Evolutionary conservation across 2,113 vertebrate genomes (phyloP), one percentile per base, ranked within the genome.

Genomic region (Spermophilus dauricus): DNA sequence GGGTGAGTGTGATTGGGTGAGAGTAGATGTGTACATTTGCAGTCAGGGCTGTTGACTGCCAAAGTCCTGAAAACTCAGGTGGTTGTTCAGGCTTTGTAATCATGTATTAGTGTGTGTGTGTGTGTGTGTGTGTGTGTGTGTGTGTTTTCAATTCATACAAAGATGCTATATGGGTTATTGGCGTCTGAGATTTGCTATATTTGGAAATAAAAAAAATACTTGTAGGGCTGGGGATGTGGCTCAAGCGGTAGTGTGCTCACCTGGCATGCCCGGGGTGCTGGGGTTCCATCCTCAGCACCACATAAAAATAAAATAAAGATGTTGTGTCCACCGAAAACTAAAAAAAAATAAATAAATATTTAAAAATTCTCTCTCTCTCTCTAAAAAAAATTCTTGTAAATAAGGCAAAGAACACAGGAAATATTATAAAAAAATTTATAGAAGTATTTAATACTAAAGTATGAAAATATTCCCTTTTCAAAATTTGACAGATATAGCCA

Each of bases 191-290:
- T 67, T 58, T 51, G 5, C 39, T 95, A 1, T 85, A 85, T 70
- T 78, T 86, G 39, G 88, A 34, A 78, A 86, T 91, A 61, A 56
- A 80, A n/a, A 86, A 72, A 91, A 72, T 42, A 80, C 42, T 45
- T 45, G 45, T 45, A 45, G 45, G 45, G 8, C 45, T 45, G 45
- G 45, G 45, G 45, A 45, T 45, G 45, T 45, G 45, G 45, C 45
- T 45, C 45, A 45, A 45, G 45, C 8, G 45, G 45, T 9, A 45
- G 45, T 1, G 1, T 45, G 45, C 45, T 45, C 45, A 45, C 45
- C 45, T 9, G 45, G 45, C 45, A 45, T 45, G 45, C 45, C 9
- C 45, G 8, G 45, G 45, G 45, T 45, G 45, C 45, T 45, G 45
- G 45, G 45, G 45, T 45, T 45, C 45, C 45, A 45, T 45, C 45